A percentile compares a stretch with the other conserved stretches of the same genome.
Evolutionary conservation across 2,797 vertebrate species (phyloP).

Genomic region (Pangasius djambal): DNA sequence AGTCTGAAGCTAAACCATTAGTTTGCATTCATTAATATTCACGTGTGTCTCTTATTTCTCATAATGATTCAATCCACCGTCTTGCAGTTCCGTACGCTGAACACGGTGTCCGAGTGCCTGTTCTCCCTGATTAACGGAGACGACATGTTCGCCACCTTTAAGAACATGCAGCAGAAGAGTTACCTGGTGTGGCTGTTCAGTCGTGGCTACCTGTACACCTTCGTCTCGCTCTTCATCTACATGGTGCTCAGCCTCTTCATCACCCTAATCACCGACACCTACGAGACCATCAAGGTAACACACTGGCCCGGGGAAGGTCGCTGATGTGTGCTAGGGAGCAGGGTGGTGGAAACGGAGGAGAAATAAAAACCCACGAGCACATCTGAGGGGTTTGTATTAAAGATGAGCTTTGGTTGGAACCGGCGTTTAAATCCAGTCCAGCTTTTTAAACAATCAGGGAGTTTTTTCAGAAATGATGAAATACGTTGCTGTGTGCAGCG

Average conservation of each 20-base stretch:
- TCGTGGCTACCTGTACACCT: conserved; percentile 85
- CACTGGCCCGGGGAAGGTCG: neutral
- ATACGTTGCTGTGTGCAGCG: too few relatives aligned
- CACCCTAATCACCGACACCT: conserved; percentile 89
- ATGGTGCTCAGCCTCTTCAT: conserved; percentile 81
- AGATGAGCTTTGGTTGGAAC: too few relatives aligned
- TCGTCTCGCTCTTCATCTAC: conserved; percentile 79
- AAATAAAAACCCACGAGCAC: too few relatives aligned
- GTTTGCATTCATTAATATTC: neutral
- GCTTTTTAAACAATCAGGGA: too few relatives aligned
- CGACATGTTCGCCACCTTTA: conserved; percentile 94
- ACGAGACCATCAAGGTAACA: conserved; percentile 92
- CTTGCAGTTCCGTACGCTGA: conserved; percentile 87
- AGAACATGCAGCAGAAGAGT: conserved; percentile 85
- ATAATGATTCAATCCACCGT: neutral
- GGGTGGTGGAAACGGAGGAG: neutral
- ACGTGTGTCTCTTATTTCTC: neutral
- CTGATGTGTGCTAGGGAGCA: too few relatives aligned
- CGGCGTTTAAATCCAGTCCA: too few relatives aligned
- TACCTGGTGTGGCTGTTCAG: conserved; percentile 91
- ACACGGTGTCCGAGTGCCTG: conserved; percentile 91
- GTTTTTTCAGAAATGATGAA: too few relatives aligned
- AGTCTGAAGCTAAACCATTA: neutral
- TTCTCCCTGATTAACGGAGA: conserved; percentile 95
- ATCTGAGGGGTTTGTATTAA: too few relatives aligned